Percentiles rank a stretch among this genome's conserved stretches.
Conservation (phyloP, 92 coral and sea anemone genomes). For the Porites evermanni region DNA sequence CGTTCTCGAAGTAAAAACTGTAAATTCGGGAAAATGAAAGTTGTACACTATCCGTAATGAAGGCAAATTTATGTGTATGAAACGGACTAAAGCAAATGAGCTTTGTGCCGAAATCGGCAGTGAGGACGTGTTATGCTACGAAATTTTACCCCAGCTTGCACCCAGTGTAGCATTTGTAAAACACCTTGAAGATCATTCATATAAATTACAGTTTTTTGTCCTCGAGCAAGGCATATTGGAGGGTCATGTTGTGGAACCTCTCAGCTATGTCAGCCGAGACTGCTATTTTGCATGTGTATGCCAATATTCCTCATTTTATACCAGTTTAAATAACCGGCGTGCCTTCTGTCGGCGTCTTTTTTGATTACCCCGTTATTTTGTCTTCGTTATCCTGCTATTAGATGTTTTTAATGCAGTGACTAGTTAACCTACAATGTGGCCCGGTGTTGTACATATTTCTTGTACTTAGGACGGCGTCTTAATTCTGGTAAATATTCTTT, state of each 20-base stretch:
- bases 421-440: neutral
- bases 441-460: neutral
- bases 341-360: slow-evolving; percentile 5
- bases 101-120: slow-evolving; percentile 14
- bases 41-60: slow-evolving; percentile 32
- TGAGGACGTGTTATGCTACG: slow-evolving; percentile 4
- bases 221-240: neutral
- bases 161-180: neutral
- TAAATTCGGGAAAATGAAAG: slow-evolving; percentile 34
- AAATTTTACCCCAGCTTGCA: neutral
- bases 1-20: slow-evolving; percentile 27
- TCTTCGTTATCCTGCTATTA: neutral
- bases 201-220: neutral
- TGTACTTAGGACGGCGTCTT: neutral
- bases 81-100: slow-evolving; percentile 27
- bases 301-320: slow-evolving; percentile 17
- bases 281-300: slow-evolving; percentile 18
- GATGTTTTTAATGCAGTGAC: neutral
- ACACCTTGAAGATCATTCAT: neutral
- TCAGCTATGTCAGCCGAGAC: neutral
- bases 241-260: neutral
- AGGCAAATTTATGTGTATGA: slow-evolving; percentile 45
- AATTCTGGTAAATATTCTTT: no score
- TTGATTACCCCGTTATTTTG: slow-evolving; percentile 16
- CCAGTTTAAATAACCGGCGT: slow-evolving; percentile 40